Evolutionary conservation across 2,797 vertebrate species (phyloP).

Genomic region (Trachops cirrhosus): DNA sequence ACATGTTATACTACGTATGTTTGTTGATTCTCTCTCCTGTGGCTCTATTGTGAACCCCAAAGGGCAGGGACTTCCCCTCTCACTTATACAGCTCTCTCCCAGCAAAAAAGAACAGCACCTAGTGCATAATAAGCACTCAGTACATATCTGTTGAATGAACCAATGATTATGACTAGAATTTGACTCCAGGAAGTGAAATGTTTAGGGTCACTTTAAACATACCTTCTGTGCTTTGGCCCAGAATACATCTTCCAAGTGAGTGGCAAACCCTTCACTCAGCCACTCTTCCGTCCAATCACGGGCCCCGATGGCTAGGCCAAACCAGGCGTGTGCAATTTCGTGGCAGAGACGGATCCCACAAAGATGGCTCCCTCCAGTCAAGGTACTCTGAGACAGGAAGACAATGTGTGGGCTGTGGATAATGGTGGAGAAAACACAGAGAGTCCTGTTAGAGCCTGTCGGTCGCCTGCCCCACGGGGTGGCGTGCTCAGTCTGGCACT

Average conservation of each 20-base stretch:
- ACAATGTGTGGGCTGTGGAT: constrained; percentile 93
- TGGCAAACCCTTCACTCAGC: constrained; percentile 98
- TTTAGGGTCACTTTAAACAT: constrained; percentile 31
- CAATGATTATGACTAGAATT: not conserved
- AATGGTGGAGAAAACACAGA: constrained; percentile 62
- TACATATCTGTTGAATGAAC: not conserved
- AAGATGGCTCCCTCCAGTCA: constrained; percentile 84
- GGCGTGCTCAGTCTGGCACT: constrained; percentile 74
- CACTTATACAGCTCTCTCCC: not conserved
- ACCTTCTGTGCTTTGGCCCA: constrained; percentile 93
- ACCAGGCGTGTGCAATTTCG: constrained; percentile 98
- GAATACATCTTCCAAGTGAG: constrained; percentile 94
- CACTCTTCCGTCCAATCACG: constrained; percentile 98
- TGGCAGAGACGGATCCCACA: constrained; percentile 95
- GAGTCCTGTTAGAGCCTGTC: constrained; percentile 64
- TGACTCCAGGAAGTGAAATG: not conserved
- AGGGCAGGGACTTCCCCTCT: not conserved
- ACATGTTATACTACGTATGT: too few relatives aligned
- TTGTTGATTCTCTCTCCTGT: not conserved
- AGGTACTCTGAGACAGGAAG: constrained; percentile 94
- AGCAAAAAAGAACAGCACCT: not conserved
- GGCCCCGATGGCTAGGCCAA: constrained; percentile 95
- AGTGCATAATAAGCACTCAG: not conserved
- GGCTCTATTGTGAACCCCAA: rapidly evolving
- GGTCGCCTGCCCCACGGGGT: constrained; percentile 66